phyloP scores from a whole-genome alignment of 2,797 vertebrate species.

The Sphenodon punctatus region DNA sequence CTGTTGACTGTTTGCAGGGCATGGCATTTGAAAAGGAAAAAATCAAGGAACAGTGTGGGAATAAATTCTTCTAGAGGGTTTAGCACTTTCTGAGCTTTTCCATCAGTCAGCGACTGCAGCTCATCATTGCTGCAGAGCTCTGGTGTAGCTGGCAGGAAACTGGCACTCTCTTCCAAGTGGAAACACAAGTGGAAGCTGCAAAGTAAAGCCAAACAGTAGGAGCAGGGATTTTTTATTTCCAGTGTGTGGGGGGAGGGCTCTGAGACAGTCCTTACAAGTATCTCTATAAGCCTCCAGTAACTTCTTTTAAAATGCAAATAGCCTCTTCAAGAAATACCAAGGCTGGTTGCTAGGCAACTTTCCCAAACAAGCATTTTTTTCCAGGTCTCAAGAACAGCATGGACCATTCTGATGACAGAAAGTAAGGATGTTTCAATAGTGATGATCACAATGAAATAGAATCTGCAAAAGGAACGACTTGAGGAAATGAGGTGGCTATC shows the following conservation, averaged over 20 bases:
- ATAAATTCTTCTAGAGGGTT: slow-evolving; percentile 36
- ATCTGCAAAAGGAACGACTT: not conserved
- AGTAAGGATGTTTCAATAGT: slow-evolving; percentile 56
- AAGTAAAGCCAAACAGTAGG: slow-evolving; percentile 51
- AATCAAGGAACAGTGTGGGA: slow-evolving; percentile 49
- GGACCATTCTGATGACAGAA: slow-evolving; percentile 58
- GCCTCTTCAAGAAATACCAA: slow-evolving; percentile 63
- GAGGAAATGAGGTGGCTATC: not conserved
- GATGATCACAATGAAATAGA: slow-evolving; percentile 50
- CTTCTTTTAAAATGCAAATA: slow-evolving; percentile 75
- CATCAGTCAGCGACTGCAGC: not conserved
- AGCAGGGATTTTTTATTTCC: slow-evolving; percentile 46
- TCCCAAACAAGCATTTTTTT: slow-evolving; percentile 60
- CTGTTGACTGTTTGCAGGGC: slow-evolving; percentile 50
- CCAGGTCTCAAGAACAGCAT: slow-evolving; percentile 42
- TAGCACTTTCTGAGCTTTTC: slow-evolving; percentile 49
- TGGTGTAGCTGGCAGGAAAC: slow-evolving; percentile 4
- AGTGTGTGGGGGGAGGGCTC: slow-evolving; percentile 63
- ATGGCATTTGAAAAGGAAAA: slow-evolving; percentile 41
- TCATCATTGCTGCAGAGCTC: not conserved
- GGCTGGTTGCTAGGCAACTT: slow-evolving; percentile 74
- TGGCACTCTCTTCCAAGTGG: not conserved
- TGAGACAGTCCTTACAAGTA: slow-evolving; percentile 42
- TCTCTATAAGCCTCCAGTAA: slow-evolving; percentile 59
- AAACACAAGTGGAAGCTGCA: not conserved